Base-by-base conservation (phyloP, 1,140 invertebrate genomes). In the Drosophila watanabei region DNA sequence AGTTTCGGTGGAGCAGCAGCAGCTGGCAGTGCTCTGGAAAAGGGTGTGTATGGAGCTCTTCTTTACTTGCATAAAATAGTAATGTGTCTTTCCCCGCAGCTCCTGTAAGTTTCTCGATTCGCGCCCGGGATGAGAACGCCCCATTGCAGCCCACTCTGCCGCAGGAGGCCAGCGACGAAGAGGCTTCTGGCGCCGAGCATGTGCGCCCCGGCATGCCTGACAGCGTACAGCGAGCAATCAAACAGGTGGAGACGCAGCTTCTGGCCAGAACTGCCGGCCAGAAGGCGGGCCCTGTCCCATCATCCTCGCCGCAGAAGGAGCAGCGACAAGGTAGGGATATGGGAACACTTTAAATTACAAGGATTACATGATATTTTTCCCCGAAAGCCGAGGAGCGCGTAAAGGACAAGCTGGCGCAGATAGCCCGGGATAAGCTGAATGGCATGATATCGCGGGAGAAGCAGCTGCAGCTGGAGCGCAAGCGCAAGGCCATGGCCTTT, bases 81-180 rank as follows among this genome's bases (percentile, higher is more conserved):
- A 14, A 18, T 2, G 24, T 32, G 0, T 39, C 39, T 14, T 11
- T 10, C n/a, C n/a, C 0, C 0, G 7, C 90, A 95, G 95, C 95
- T 0, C 96, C 96, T 0, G 96, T 97, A 7, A 96, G 96, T 60
- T 97, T 97, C 90, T 97, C 97, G 0, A 97, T 97, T 32, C 97
- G 97, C 90, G 96, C 97, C 75, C 95, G 95, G 0, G 97, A 97
- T 92, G 96, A 96, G 63, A 95, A 95, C 70, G 93, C 94, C 6
- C 94, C 96, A 7, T 95, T 96, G 35, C 96, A 96, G 84, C 95
- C 96, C 43, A 95, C 95, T 2, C 81, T 97, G 20, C 96, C 96
- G 0, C 96, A 97, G 84, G 96, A 97, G 81, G 96, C 95, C 16
- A 96, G 96, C 66, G 96, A 96, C 2, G 94, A 95, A 8, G 92